phyloP scores from a whole-genome alignment of 2,888 invertebrate species.

The Folsomia candida region DNA sequence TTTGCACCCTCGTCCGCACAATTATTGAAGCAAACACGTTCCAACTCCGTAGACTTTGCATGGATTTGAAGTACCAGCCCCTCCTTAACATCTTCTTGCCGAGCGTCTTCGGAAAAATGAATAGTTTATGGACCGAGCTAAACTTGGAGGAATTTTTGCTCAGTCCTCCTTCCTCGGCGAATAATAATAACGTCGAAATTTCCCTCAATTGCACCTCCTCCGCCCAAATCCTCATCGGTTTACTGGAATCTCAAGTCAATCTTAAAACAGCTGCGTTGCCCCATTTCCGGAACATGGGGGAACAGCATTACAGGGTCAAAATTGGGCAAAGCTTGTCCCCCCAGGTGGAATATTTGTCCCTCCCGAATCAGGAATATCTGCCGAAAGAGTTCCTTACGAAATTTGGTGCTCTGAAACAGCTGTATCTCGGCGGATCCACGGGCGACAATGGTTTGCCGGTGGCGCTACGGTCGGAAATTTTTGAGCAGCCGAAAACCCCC shows the following conservation, averaged over 20 bases:
- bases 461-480: background rate
- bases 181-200: background rate
- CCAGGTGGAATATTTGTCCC: conserved; percentile 12
- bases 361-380: conserved; percentile 31
- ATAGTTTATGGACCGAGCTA: background rate
- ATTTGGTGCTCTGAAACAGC: conserved; percentile 18
- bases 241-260: conserved; percentile 23
- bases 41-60: background rate
- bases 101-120: background rate
- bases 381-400: conserved; percentile 22
- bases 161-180: background rate
- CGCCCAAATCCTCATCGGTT: conserved; percentile 16
- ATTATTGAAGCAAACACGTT: background rate
- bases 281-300: conserved; percentile 21
- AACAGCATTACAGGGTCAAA: conserved; percentile 1
- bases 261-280: conserved; percentile 25
- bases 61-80: background rate
- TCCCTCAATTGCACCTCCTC: background rate
- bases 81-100: background rate
- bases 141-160: background rate
- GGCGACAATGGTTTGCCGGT: background rate
- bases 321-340: conserved; percentile 8
- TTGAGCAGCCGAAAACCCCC: background rate
- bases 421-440: conserved; percentile 23
- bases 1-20: background rate